Evolutionary conservation across 2,888 invertebrate genomes (phyloP), one percentile per base, ranked within the genome.

Genomic region (Xestobium rufovillosum): DNA sequence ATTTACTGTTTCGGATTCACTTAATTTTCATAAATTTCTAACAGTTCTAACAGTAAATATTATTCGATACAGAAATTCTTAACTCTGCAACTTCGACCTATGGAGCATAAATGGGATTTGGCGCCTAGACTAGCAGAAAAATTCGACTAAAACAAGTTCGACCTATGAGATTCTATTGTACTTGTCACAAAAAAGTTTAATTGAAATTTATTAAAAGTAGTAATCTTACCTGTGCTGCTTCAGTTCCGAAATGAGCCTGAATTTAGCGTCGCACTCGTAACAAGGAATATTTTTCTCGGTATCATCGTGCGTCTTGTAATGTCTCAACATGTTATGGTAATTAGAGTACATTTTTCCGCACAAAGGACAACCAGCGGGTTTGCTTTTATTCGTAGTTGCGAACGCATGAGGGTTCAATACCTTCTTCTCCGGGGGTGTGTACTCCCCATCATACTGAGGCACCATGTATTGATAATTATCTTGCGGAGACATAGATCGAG

Each of bases 211-310:
- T 71, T 70, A 46, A 68, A 66, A 59, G 73, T 47, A 47, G 2
- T 28, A 38, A 1, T 26, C 26, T 12, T 17, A 75, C 40, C 77
- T 67, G 47, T 78, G 78, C 42, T 74, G 71, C 39, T 76, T 70
- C 1, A 78, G 55, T 42, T 74, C 74, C 2, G 68, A 60, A 26
- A 75, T 69, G 44, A 71, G 69, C 41, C 69, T 64, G 49, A 71
- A 78, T 48, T 70, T 72, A 14, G 70, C 63, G 28, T 73, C 71
- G 47, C 78, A 78, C 37, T 76, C 74, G 40, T 72, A 71, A 47
- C 78, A 78, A 50, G 72, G 71, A 38, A 76, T 69, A 27, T 69
- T 69, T 41, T 60, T 68, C 31, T 70, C 70, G 45, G 69, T 68
- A 26, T 65, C 63, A 39, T 71, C 70, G 37, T 70, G 66, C 6